Conservation (phyloP, 2,113 vertebrate species). For the Syrrhaptes paradoxus region DNA sequence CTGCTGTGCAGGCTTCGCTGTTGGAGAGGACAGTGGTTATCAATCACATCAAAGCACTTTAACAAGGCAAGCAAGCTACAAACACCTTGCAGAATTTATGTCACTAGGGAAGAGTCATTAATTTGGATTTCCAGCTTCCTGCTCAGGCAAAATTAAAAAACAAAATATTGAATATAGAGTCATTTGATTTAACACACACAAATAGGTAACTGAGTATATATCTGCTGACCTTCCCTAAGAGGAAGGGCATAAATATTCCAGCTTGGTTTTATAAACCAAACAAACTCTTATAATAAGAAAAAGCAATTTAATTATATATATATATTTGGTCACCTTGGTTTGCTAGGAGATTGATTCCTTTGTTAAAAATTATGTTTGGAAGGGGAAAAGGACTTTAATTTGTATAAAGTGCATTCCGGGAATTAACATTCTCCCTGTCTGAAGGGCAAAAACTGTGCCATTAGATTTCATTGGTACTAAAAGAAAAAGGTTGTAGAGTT, state of each 20-base stretch:
- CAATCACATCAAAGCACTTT: slow-evolving; percentile 54
- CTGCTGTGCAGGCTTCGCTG: background rate
- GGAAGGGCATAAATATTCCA: slow-evolving; percentile 67
- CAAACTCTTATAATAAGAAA: slow-evolving; percentile 39
- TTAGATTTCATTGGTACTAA: background rate
- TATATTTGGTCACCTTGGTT: slow-evolving; percentile 37
- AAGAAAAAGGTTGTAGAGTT: background rate
- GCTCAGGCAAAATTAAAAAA: slow-evolving; percentile 74
- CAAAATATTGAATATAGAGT: slow-evolving; percentile 73
- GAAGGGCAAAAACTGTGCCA: background rate
- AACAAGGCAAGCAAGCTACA: slow-evolving; percentile 44
- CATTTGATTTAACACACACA: slow-evolving; percentile 60
- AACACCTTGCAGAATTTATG: slow-evolving; percentile 58
- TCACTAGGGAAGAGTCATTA: slow-evolving; percentile 66
- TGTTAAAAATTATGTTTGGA: slow-evolving; percentile 20
- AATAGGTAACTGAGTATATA: slow-evolving; percentile 60
- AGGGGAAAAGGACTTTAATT: slow-evolving; percentile 24
- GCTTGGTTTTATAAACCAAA: slow-evolving; percentile 59
- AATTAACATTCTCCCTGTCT: slow-evolving; percentile 4
- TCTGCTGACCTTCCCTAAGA: slow-evolving; percentile 65
- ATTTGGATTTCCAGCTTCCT: slow-evolving; percentile 68
- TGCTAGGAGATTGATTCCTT: background rate
- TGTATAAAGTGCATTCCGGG: slow-evolving; percentile 21
- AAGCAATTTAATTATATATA: slow-evolving; percentile 23
- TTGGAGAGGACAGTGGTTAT: slow-evolving; percentile 28